These are phyloP conservation scores for Gadus macrocephalus DNA, from an alignment of 2,113 vertebrate genomes.

Conservation along the genomic window DNA sequence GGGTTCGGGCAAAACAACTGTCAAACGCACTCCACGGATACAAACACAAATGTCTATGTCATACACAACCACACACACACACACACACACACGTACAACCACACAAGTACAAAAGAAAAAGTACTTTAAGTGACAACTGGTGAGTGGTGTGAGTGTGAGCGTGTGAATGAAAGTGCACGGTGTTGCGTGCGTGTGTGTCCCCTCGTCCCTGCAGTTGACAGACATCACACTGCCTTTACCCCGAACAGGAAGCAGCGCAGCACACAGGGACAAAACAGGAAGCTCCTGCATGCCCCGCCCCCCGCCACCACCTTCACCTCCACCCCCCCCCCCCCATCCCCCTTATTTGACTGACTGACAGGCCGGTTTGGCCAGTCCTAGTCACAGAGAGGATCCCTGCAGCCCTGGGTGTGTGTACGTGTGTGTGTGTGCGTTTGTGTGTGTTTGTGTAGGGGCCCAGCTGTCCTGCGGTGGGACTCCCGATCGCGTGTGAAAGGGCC, in stretches of 20 bases:
- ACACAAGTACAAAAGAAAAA: constrained; percentile 24
- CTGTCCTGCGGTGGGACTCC: constrained; percentile 64
- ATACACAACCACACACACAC: constrained; percentile 6
- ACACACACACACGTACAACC: constrained; percentile 30
- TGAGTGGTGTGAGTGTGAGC: constrained; percentile 10
- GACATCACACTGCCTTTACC: constrained; percentile 66
- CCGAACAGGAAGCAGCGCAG: constrained; percentile 75
- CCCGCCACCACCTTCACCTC: constrained; percentile 48
- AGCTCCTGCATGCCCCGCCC: constrained; percentile 58
- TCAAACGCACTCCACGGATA: too few species aligned
- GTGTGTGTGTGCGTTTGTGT: too few species aligned
- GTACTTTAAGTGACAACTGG: neutral
- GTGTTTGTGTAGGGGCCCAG: constrained; percentile 51
- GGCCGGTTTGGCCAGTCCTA: constrained; percentile 59
- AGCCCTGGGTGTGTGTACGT: constrained; percentile 37
- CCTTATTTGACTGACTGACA: constrained; percentile 60
- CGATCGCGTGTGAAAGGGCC: constrained; percentile 59
- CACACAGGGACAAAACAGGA: constrained; percentile 85
- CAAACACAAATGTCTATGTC: neutral
- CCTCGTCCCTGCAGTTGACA: constrained; percentile 31
- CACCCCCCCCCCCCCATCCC: constrained; percentile 29
- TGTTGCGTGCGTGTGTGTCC: constrained; percentile 18
- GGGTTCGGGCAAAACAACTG: too few species aligned
- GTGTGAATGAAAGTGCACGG: constrained; percentile 45
- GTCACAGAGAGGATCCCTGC: constrained; percentile 45